These are phyloP conservation scores for Dioctria linearis DNA, from an alignment of 2,888 invertebrate species.

Conservation along the genomic window DNA sequence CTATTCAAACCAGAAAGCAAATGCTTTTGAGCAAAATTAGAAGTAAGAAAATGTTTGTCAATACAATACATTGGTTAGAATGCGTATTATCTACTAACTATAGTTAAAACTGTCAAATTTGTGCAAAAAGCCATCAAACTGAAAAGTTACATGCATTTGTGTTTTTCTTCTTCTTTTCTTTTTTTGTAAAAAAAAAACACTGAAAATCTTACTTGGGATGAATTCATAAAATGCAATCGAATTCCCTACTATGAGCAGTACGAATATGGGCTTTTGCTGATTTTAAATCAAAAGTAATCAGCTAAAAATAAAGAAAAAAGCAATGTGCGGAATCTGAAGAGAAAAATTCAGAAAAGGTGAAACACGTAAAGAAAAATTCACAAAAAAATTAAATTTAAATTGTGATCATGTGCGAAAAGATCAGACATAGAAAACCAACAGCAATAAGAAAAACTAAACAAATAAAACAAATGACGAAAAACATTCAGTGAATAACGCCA, in stretches of 20 bases:
- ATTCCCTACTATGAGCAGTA: not conserved
- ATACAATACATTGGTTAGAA: too few species aligned
- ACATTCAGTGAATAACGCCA: not conserved
- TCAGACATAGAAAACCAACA: not conserved
- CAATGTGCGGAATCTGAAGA: too few species aligned
- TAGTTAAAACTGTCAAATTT: too few species aligned
- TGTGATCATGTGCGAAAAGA: not conserved
- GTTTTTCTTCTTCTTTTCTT: too few species aligned
- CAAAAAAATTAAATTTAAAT: not conserved
- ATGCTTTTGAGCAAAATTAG: too few species aligned
- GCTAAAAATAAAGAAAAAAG: constrained; percentile 20
- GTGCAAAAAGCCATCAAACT: too few species aligned
- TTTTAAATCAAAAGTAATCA: constrained; percentile 25
- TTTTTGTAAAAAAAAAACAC: too few species aligned
- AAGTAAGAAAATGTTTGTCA: too few species aligned
- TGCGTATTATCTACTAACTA: too few species aligned
- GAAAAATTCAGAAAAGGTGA: not conserved
- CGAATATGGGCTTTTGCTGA: not conserved
- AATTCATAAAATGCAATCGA: constrained; percentile 17
- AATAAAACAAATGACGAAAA: not conserved
- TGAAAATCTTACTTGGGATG: too few species aligned
- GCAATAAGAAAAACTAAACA: not conserved
- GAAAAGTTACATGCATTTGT: not conserved
- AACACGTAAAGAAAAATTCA: not conserved
- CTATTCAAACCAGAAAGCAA: too few species aligned